Evolutionary conservation across 2,797 vertebrate genomes (phyloP).

Genomic region (Bryconaethiops microstoma): DNA sequence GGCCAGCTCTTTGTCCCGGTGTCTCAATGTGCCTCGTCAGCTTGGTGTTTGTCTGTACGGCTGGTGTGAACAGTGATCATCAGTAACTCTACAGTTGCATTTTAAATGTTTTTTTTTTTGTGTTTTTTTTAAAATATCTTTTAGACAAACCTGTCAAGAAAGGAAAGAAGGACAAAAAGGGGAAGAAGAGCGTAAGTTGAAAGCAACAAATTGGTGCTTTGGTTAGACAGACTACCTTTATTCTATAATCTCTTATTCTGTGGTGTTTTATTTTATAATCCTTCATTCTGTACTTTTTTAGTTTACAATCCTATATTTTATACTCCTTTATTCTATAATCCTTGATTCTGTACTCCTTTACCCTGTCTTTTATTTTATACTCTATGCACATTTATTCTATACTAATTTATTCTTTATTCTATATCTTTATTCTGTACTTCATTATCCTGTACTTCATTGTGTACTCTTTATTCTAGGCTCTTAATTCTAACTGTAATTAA

Average conservation of each 20-base stretch:
- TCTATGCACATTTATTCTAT: neutral
- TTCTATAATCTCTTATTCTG: no score
- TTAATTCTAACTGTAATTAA: no score
- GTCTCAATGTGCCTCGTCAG: neutral
- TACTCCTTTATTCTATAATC: neutral
- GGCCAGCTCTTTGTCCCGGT: neutral
- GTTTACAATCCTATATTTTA: neutral
- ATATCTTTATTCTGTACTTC: neutral
- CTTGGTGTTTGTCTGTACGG: neutral
- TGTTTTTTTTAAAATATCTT: neutral
- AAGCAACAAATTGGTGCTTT: neutral
- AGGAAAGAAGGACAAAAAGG: conserved; percentile 83
- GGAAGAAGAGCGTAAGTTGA: conserved; percentile 88
- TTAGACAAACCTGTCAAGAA: conserved; percentile 79
- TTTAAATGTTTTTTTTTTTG: neutral
- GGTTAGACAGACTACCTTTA: no score
- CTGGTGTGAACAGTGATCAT: neutral
- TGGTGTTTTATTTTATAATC: no score
- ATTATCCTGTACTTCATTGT: neutral
- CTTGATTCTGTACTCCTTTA: neutral
- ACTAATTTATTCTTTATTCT: neutral
- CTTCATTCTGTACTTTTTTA: neutral
- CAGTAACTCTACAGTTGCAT: neutral
- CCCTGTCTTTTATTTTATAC: neutral
- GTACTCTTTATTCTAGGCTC: neutral